phyloP scores from a whole-genome alignment of 2,797 vertebrate species.

The Poliocrania exsul region DNA sequence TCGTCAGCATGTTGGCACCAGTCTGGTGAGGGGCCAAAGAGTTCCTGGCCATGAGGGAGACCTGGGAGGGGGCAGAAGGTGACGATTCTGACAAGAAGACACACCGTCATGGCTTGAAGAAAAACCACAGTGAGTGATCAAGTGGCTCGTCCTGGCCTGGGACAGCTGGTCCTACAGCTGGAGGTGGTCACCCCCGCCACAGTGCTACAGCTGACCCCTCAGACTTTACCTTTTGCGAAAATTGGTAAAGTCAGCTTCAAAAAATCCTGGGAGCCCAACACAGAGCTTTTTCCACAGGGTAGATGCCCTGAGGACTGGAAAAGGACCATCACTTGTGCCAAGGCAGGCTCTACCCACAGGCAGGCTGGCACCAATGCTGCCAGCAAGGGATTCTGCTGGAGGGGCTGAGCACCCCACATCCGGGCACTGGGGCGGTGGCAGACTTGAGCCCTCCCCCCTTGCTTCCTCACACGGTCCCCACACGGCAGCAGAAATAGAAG shows the following conservation, averaged over 20 bases:
- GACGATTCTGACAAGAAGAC: background rate
- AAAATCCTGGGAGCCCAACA: background rate
- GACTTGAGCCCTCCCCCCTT: background rate
- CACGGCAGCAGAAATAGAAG: conserved; percentile 47
- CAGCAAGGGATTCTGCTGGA: background rate
- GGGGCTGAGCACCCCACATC: background rate
- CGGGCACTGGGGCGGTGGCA: background rate
- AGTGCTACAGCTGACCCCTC: background rate
- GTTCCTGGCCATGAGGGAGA: background rate
- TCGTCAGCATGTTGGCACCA: background rate
- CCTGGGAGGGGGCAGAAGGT: background rate
- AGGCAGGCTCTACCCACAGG: background rate
- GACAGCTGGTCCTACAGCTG: background rate
- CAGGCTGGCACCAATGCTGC: background rate
- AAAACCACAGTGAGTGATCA: background rate
- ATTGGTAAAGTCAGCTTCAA: background rate
- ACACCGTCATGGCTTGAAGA: background rate
- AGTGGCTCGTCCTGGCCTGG: background rate
- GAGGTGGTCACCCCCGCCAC: background rate
- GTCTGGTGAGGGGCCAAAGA: background rate
- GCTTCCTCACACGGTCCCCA: conserved; percentile 4
- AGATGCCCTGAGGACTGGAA: background rate
- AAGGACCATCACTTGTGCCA: background rate
- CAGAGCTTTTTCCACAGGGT: background rate
- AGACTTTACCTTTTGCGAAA: background rate